A percentile compares a stretch with the other conserved stretches of the same genome.
phyloP scores from a whole-genome alignment of 2,888 invertebrate genomes.

The Brachycybe producta region DNA sequence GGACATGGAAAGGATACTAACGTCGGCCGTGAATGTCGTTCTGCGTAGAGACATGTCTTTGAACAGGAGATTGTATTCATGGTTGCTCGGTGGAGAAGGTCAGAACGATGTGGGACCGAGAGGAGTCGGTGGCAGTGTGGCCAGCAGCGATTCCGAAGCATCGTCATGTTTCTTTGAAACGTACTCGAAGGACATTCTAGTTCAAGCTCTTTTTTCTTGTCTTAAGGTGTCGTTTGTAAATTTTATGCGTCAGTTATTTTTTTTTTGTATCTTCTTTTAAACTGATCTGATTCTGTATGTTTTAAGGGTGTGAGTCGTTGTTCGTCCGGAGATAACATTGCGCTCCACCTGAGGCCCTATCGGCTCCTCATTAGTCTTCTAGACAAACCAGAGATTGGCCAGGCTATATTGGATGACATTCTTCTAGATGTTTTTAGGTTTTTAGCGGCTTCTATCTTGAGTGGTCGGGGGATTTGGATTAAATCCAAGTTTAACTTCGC shows the following conservation, averaged over 20 bases:
- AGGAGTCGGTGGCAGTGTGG: constrained; percentile 22
- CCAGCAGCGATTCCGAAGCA: constrained; percentile 27
- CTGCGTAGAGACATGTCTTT: constrained; percentile 77
- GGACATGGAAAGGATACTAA: constrained; percentile 58
- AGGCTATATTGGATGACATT: constrained; percentile 59
- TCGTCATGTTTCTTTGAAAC: constrained; percentile 23
- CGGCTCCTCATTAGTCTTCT: constrained; percentile 66
- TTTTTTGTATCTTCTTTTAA: constrained; percentile 2
- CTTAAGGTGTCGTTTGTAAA: constrained; percentile 15
- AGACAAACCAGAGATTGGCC: constrained; percentile 75
- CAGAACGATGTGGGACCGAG: constrained; percentile 38
- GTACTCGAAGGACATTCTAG: constrained; percentile 25
- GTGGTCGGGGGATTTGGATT: background rate
- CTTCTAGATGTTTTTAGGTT: constrained; percentile 58
- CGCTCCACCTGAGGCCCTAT: constrained; percentile 41
- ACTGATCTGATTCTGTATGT: background rate
- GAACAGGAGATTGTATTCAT: constrained; percentile 71
- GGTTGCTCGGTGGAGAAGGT: constrained; percentile 63
- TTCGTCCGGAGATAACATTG: constrained; percentile 7
- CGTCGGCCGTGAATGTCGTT: constrained; percentile 54
- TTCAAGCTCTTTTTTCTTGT: constrained; percentile 28
- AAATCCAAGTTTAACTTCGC: constrained; percentile 23
- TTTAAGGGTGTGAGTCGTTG: background rate
- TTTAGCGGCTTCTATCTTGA: background rate
- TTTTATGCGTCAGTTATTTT: constrained; percentile 5